Percentiles rank a stretch among this genome's conserved stretches.
These are phyloP conservation scores for Drosophila paramelanica DNA, from an alignment of 2,888 invertebrate species.

Conservation along the genomic window DNA sequence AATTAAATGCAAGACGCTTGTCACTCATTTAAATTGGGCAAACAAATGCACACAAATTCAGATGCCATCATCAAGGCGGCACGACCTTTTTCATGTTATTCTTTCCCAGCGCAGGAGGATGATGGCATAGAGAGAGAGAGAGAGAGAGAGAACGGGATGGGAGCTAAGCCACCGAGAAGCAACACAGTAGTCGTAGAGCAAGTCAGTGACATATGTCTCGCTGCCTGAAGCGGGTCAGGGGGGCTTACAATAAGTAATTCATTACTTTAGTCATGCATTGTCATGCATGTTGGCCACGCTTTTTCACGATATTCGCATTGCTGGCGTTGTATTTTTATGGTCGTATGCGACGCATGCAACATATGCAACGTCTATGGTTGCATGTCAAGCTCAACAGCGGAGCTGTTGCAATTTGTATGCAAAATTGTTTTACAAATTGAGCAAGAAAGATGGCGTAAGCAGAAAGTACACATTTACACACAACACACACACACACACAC, in stretches of 20 bases:
- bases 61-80: slow-evolving; percentile 57
- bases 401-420: slow-evolving; percentile 81
- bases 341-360: slow-evolving; percentile 39
- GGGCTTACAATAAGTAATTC: slow-evolving; percentile 71
- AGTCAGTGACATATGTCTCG: slow-evolving; percentile 60
- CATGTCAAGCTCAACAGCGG: slow-evolving; percentile 61
- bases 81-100: slow-evolving; percentile 70
- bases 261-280: slow-evolving; percentile 80
- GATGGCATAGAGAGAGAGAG: no score
- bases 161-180: slow-evolving; percentile 7
- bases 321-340: slow-evolving; percentile 71
- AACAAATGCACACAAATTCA: slow-evolving; percentile 63
- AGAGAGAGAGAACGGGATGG: neutral
- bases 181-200: slow-evolving; percentile 14
- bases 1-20: slow-evolving; percentile 61
- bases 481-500: slow-evolving; percentile 15
- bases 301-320: slow-evolving; percentile 62
- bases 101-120: neutral
- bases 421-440: slow-evolving; percentile 80
- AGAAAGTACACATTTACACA: slow-evolving; percentile 45
- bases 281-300: slow-evolving; percentile 76
- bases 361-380: slow-evolving; percentile 49
- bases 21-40: slow-evolving; percentile 72
- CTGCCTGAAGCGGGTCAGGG: slow-evolving; percentile 39
- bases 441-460: slow-evolving; percentile 80